Conservation (phyloP, 2,888 invertebrate species). For the Acanthosepion lycidas region DNA sequence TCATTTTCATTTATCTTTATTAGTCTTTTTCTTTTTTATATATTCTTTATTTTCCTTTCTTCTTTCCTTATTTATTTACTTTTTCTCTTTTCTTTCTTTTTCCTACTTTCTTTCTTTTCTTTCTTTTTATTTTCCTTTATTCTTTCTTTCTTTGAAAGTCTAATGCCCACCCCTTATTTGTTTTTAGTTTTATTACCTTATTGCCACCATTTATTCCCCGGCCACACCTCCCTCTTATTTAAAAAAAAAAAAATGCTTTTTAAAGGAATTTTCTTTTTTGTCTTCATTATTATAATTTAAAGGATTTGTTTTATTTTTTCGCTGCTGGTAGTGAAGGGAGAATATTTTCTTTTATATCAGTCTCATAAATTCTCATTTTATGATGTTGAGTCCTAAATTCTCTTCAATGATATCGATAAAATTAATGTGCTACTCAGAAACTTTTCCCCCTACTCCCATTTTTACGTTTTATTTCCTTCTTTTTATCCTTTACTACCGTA, state of each 20-base stretch:
- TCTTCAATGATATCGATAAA: not conserved
- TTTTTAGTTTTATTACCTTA: not conserved
- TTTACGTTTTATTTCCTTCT: not conserved
- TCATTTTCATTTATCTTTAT: not conserved
- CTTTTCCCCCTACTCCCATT: not conserved
- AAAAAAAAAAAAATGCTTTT: not conserved
- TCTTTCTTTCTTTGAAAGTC: not conserved
- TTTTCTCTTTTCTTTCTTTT: not conserved
- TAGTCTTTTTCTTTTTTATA: not conserved
- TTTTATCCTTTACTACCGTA: not conserved
- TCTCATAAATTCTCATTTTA: not conserved
- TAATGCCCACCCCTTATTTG: not conserved
- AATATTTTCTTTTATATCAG: constrained; percentile 7
- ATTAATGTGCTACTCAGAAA: not conserved
- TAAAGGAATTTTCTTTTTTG: not conserved
- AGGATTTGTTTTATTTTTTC: not conserved
- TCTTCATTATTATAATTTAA: not conserved
- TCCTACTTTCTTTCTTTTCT: not conserved
- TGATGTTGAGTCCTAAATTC: not conserved
- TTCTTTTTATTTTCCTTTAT: not conserved
- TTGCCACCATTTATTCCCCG: not conserved
- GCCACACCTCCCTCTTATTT: not conserved
- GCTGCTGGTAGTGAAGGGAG: not conserved
- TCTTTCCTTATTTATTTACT: not conserved
- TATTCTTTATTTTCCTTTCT: not conserved